Evolutionary conservation across 2,797 vertebrate species (phyloP).

Genomic region (Coregonus sp.): DNA sequence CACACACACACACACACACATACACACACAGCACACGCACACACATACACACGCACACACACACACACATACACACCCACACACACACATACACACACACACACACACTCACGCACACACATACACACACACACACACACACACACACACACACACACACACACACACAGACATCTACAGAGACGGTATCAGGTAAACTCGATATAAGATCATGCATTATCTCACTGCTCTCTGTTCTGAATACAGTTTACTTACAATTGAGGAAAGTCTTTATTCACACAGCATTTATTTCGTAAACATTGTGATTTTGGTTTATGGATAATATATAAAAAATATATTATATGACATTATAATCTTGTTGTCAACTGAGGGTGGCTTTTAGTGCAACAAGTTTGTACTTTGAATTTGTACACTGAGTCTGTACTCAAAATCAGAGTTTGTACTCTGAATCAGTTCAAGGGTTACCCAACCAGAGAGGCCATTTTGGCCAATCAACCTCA

Average conservation of each 20-base stretch:
- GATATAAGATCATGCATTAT: no score
- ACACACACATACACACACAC: background rate
- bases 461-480: background rate
- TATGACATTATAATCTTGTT: background rate
- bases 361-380: background rate
- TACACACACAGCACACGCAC: no score
- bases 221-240: background rate
- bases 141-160: constrained; percentile 28
- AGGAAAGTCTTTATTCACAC: background rate
- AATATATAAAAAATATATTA: background rate
- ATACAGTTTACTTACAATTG: background rate
- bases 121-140: constrained; percentile 24
- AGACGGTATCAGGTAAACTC: background rate
- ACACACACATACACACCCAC: background rate
- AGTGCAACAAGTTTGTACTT: background rate
- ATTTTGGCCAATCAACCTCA: background rate
- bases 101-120: constrained; percentile 27
- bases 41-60: no score
- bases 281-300: background rate
- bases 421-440: constrained; percentile 5
- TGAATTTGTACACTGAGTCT: background rate
- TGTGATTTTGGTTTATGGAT: background rate
- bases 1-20: no score
- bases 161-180: constrained; percentile 19
- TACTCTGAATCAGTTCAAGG: constrained; percentile 21